phyloP scores from a whole-genome alignment of 2,888 invertebrate genomes.

The Flexamia atlantica region DNA sequence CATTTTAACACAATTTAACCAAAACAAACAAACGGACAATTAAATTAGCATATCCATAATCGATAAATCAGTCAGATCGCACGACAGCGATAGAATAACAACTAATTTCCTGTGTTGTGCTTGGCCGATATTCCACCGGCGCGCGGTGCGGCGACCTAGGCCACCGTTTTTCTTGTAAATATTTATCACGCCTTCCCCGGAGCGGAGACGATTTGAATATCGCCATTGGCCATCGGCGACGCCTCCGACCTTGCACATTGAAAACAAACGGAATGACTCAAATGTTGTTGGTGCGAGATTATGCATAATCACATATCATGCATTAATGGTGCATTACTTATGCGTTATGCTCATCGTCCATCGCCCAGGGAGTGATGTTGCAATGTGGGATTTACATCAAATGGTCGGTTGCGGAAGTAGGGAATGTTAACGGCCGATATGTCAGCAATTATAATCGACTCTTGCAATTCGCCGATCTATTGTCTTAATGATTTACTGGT shows the following conservation, averaged over 20 bases:
- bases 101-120: slow-evolving; percentile 9
- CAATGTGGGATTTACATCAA: slow-evolving; percentile 26
- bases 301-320: not conserved
- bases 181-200: slow-evolving; percentile 36
- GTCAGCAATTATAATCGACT: slow-evolving; percentile 6
- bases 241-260: slow-evolving; percentile 6
- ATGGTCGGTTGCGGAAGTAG: slow-evolving; percentile 9
- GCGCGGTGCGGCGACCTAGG: not conserved
- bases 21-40: too few species aligned
- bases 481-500: slow-evolving; percentile 19
- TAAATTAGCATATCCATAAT: not conserved
- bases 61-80: too few species aligned
- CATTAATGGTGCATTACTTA: not conserved
- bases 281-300: not conserved
- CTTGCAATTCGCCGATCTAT: not conserved
- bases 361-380: not conserved
- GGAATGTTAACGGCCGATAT: not conserved
- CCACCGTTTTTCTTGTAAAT: slow-evolving; percentile 50
- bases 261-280: slow-evolving; percentile 32
- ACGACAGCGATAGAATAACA: not conserved
- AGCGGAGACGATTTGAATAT: slow-evolving; percentile 19
- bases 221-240: slow-evolving; percentile 5
- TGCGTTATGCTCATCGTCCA: not conserved
- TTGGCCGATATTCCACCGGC: not conserved
- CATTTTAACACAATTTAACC: too few species aligned